phyloP scores from a whole-genome alignment of 2,113 vertebrate genomes.

The Gasterosteus nipponicus region DNA sequence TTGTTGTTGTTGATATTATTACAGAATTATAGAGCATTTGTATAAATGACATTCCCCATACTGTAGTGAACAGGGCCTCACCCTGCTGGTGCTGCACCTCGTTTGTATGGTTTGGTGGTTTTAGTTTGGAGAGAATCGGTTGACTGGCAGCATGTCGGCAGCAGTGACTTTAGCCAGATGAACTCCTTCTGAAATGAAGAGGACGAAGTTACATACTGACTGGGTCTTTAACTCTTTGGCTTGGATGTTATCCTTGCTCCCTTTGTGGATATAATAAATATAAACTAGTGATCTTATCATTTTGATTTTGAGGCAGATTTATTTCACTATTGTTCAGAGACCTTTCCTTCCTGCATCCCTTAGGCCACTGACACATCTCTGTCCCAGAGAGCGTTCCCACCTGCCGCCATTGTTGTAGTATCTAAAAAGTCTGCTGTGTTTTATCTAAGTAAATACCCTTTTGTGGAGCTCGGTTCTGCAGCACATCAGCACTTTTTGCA shows the following conservation, averaged over 20 bases:
- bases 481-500: neutral
- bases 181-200: no score
- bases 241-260: neutral
- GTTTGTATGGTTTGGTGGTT: neutral
- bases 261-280: neutral
- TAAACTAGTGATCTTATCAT: neutral
- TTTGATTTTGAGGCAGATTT: neutral
- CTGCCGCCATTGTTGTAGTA: neutral
- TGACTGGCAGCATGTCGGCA: no score
- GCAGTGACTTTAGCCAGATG: no score
- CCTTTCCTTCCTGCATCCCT: neutral
- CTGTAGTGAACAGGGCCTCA: no score
- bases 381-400: neutral
- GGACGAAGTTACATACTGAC: no score
- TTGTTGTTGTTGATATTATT: no score
- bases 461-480: neutral
- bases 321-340: neutral
- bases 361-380: neutral
- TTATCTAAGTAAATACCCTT: neutral
- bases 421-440: neutral
- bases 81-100: neutral
- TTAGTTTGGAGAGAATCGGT: no score
- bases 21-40: no score
- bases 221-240: neutral
- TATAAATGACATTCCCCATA: no score